Base-by-base conservation (phyloP, 2,797 vertebrate genomes). In the Spizella passerina region DNA sequence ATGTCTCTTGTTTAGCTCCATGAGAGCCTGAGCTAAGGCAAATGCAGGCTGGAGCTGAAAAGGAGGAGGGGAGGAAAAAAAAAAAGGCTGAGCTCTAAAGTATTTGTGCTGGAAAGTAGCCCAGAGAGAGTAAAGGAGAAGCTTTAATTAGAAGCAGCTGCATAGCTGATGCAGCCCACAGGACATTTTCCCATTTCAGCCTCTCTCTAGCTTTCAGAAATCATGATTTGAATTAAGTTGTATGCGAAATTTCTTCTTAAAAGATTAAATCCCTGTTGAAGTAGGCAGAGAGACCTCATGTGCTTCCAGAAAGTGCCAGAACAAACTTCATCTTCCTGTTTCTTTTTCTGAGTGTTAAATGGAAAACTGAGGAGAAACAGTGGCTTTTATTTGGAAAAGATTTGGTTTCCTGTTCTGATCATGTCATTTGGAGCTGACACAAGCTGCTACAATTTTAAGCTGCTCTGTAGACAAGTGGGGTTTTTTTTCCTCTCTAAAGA, bases 61-160 rank as follows among this genome's bases (percentile, higher is more conserved):
- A 97, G 95, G 94, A 92, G 92, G 86, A 49, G 88, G 88, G 56
- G 36, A 50, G 32, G 10, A 4, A 44, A 95, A 57, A 94, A 97
- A 97, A 85, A 95, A 93, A 69, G 95, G 94, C 93, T 97, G 97
- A 97, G 97, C 97, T 98, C 96, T 96, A 95, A 98, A 98, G 97
- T 98, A 98, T 98, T 98, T 97, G 97, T 97, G 96, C 97, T 98
- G 98, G 98, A 98, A 98, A 96, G 91, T 65, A 97, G 98, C 98
- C 97, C 97, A 97, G 97, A 97, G 97, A 97, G 97, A 97, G 98
- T 98, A 98, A 97, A 97, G 97, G 96, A 98, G 98, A 96, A 97
- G 97, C 97, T 97, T 97, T 98, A 97, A 98, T 97, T 97, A 97
- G 97, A 96, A 98, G 96, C 97, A 98, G 97, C 97, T 98, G 97